Conservation (phyloP, 2,888 invertebrate genomes). For the Oscheius sp. region DNA sequence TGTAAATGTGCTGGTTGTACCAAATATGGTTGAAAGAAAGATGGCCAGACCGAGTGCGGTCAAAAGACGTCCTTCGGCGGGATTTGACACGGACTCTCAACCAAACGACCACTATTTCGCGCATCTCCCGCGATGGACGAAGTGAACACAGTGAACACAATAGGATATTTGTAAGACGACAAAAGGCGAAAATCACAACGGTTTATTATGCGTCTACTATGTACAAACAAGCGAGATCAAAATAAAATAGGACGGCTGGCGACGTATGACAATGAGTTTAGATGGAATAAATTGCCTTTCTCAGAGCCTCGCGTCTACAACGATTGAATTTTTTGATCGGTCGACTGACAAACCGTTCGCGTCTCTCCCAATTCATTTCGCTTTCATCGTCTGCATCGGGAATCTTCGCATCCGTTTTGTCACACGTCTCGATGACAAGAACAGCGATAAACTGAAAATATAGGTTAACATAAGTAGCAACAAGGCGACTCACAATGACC, state of each 20-base stretch:
- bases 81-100: conserved; percentile 13
- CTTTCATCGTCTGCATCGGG: background rate
- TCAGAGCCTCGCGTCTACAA: conserved; percentile 16
- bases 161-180: too few species aligned
- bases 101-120: conserved; percentile 11
- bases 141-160: too few species aligned
- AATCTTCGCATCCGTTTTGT: background rate
- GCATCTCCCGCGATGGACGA: background rate
- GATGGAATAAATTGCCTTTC: conserved; percentile 21
- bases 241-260: background rate
- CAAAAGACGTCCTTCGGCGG: conserved; percentile 10
- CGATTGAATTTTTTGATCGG: background rate
- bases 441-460: conserved; percentile 9
- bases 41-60: conserved; percentile 5
- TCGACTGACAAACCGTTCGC: background rate
- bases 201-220: conserved; percentile 18
- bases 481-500: background rate
- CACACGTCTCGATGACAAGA: background rate
- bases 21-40: background rate
- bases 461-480: background rate
- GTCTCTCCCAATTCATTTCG: background rate
- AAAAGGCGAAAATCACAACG: background rate
- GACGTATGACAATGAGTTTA: background rate
- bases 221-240: background rate
- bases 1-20: background rate